Base-by-base conservation (phyloP, 2,797 vertebrate genomes). In the Taeniopygia guttata region DNA sequence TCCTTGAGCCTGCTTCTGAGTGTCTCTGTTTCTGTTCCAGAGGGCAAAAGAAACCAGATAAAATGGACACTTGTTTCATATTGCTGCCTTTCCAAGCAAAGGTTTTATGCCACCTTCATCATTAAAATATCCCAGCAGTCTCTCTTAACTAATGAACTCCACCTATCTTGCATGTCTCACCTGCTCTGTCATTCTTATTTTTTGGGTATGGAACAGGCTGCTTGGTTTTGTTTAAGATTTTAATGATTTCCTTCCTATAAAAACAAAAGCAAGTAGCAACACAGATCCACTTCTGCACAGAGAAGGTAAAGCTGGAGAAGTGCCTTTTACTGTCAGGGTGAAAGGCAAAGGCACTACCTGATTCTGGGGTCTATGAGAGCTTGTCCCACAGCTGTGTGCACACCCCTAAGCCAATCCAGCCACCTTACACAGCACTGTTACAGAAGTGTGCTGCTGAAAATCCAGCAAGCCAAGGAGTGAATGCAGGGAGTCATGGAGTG, bases 11-110 rank as follows among this genome's bases (percentile, higher is more conserved):
- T 91, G 87, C 42, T 60, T 94, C 89, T 87, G 70, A 69, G 45
- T 73, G 43, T 67, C 30, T 91, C 82, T 83, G 46, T 81, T 89
- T 89, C 81, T 88, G 48, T 66, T 94, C 49, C 72, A 87, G 48
- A 93, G 78, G 56, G 93, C 60, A 87, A 92, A 96, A 92, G 84
- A 91, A 93, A 89, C 0, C 9, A 93, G 84, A 90, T 83, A 84
- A 94, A 92, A 94, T 60, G 64, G 75, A 83, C 45, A 59, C 36
- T 84, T 40, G 12, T 78, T 94, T 80, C 51, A 32, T 43, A 56
- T 5, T 70, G 36, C 30, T 83, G 64, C 72, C 45, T 80, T 76
- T 19, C 55, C 60, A 67, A 80, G 49, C 29, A 80, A 69, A 89
- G 48, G 30, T 70, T 93, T 93, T 82, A 67, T 64, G 46, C 13